These are phyloP conservation scores for Glaucidium brasilianum DNA, from an alignment of 2,113 vertebrate species.

Conservation along the genomic window DNA sequence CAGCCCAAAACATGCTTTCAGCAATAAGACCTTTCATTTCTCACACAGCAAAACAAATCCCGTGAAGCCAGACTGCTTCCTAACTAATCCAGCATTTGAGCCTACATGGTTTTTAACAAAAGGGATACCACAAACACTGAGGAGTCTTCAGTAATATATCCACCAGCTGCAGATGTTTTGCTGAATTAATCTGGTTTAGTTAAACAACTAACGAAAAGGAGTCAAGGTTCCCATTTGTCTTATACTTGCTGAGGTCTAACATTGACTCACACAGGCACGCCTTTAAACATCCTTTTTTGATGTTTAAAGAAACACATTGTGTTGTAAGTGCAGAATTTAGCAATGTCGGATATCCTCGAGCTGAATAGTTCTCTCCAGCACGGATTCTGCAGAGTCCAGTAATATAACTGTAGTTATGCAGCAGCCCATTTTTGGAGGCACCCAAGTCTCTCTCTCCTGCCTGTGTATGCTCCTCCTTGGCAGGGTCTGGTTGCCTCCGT, in stretches of 20 bases:
- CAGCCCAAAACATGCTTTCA: background rate
- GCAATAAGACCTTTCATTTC: background rate
- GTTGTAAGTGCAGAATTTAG: background rate
- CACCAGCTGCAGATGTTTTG: background rate
- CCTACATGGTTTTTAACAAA: background rate
- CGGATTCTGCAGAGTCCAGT: background rate
- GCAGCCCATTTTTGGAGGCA: background rate
- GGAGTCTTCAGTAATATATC: background rate
- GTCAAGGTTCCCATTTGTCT: background rate
- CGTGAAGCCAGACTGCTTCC: background rate
- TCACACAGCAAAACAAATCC: background rate
- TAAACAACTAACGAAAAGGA: background rate
- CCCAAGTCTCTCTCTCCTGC: background rate
- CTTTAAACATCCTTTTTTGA: background rate
- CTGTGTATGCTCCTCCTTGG: rapidly evolving
- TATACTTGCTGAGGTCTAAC: background rate
- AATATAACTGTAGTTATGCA: background rate
- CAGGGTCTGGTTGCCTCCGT: background rate
- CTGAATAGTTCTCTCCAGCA: background rate
- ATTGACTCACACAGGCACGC: background rate
- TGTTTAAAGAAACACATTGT: rapidly evolving
- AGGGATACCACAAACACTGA: background rate
- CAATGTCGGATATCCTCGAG: too few species aligned
- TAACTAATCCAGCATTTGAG: background rate
- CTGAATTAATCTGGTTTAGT: background rate